Evolutionary conservation across 2,888 invertebrate species (phyloP), one percentile per base, ranked within the genome.

Genomic region (Drosophila kambysellisi): DNA sequence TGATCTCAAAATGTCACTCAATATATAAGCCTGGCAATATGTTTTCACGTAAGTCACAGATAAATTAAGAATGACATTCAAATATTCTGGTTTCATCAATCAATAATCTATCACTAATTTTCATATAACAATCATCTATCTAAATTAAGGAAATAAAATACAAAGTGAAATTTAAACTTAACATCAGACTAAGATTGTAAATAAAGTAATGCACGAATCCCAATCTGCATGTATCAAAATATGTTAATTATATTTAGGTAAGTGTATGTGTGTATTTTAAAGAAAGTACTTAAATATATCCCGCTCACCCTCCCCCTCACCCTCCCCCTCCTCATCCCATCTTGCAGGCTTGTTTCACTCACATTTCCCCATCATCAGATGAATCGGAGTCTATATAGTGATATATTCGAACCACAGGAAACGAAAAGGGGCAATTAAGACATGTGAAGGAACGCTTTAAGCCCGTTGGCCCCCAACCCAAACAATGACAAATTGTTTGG

Each of bases 401-500:
- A 25, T 25, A 25, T n/a, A 61, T 43, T 69, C 54, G 52, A 50
- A 41, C 35, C 50, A 35, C 43, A 20, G 54, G 67, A 30, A 43
- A 33, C 54, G 35, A 48, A 60, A 46, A 50, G 60, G 52, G 63
- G 56, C 76, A 84, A 88, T 86, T 84, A 87, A 79, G 70, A 68
- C 69, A 57, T 72, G 80, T 79, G 69, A 48, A 66, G 70, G 46
- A 60, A 63, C 72, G 68, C 58, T 70, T 39, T 46, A 50, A 68
- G 64, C 53, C 63, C 25, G 25, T 46, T 59, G 37, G 52, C 39
- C 56, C 54, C 52, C 64, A 56, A 37, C 61, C 25, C 35, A 52
- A 35, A 52, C 70, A 86, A 82, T 91, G 92, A 92, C 89, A 90
- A 92, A 92, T 92, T 88, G 82, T 82, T 70, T 68, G 53, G 70